Evolutionary conservation across 2,113 vertebrate genomes (phyloP), one percentile per base, ranked within the genome.

Genomic region (Urocolius indicus): DNA sequence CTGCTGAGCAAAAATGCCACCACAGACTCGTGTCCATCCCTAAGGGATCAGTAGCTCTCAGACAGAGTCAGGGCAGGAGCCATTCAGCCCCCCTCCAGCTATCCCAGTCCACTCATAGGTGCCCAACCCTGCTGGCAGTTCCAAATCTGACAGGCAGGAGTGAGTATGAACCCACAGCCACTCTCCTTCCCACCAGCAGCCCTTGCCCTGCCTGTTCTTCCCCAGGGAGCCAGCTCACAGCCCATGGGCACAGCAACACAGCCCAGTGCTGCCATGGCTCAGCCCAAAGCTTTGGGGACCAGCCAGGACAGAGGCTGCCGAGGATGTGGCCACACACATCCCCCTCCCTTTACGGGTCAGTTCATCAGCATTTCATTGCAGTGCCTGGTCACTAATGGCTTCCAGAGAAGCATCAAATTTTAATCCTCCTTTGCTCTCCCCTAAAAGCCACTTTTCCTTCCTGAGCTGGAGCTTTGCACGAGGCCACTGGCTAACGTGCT

Each of bases 361-460:
- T 73, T 95, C 97, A 97, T 97, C 96, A 96, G 95, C 94, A 94
- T 97, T 92, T 96, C 94, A 97, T 92, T 2, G 68, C 93, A 32
- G 59, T n/a, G 87, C 92, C 71, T 74, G 96, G 95, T 94, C 96
- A 85, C 97, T 96, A 96, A 97, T 89, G 84, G 96, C 93, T 98
- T 97, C 97, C 96, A 91, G 90, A 81, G 83, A 43, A 95, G 77
- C 94, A 97, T 97, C 95, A 97, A 91, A 97, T 80, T 97, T 96
- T 95, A 97, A 96, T 91, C 75, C 79, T 90, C 67, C 76, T 45
- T 76, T 93, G 48, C 78, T 74, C 75, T 88, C 61, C 84, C 58
- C 89, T 90, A 71, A 95, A 95, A 97, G 93, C 84, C 90, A 86
- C 89, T 95, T 75, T 72, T 72, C 54, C 71, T 81, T 69, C 74